Evolutionary conservation across 2,888 invertebrate genomes (phyloP).

Genomic region (Gastracanthus pulcherrimus): DNA sequence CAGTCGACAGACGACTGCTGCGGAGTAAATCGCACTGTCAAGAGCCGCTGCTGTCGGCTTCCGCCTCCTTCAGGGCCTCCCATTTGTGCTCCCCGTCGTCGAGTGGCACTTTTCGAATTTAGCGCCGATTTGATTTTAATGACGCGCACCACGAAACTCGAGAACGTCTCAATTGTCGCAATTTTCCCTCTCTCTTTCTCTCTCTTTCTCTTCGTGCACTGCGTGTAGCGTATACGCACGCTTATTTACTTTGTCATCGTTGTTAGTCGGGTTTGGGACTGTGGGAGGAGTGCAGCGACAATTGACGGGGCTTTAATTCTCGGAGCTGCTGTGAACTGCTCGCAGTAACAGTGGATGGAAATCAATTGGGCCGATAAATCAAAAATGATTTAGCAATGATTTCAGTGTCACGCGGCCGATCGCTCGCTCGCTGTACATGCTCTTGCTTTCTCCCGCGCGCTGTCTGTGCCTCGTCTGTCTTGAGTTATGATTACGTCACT

Average conservation of each 20-base stretch:
- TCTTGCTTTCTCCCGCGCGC: no score
- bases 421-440: no score
- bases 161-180: conserved; percentile 39
- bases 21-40: neutral
- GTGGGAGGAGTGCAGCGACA: neutral
- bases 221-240: neutral
- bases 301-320: neutral
- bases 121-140: conserved; percentile 14
- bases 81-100: no score
- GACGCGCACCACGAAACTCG: conserved; percentile 19
- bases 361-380: conserved; percentile 36
- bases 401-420: conserved; percentile 17
- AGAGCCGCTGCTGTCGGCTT: no score
- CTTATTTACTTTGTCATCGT: neutral
- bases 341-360: neutral
- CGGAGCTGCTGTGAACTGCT: neutral
- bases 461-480: neutral
- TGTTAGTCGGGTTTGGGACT: neutral
- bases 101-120: conserved; percentile 50
- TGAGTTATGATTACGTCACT: neutral
- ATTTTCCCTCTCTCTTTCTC: neutral
- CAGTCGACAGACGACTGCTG: neutral
- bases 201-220: no score
- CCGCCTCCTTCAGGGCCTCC: no score
- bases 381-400: conserved; percentile 46